Conservation (phyloP, 2,888 invertebrate species). For the Hypolimnas misippus region DNA sequence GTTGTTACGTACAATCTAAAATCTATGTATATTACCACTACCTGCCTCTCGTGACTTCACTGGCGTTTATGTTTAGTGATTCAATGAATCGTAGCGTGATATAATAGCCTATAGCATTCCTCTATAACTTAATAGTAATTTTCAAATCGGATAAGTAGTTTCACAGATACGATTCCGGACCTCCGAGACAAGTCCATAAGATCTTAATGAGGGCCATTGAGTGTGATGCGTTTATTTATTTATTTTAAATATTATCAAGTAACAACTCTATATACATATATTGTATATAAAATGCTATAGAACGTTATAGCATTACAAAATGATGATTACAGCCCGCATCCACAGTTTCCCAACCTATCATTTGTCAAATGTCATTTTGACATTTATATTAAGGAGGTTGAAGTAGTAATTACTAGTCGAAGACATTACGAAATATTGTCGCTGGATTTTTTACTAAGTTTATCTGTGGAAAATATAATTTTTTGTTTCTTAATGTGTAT, state of each 20-base stretch:
- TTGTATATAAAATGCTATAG: conserved; percentile 2
- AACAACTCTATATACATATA: conserved; percentile 1
- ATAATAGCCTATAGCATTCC: no score
- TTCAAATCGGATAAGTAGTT: no score
- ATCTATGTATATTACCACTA: no score
- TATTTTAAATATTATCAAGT: neutral
- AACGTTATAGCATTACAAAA: conserved; percentile 16
- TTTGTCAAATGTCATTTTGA: conserved; percentile 25
- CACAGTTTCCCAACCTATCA: conserved; percentile 22
- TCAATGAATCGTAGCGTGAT: no score
- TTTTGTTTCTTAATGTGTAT: no score
- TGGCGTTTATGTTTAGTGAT: no score
- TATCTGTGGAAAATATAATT: no score
- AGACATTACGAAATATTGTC: neutral
- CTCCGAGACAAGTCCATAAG: neutral
- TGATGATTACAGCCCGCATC: conserved; percentile 9
- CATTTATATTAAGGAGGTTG: conserved; percentile 8
- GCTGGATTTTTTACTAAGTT: neutral
- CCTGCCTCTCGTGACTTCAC: no score
- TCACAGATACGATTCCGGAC: no score
- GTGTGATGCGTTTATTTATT: neutral
- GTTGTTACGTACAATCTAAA: no score
- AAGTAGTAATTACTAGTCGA: neutral
- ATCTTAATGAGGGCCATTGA: neutral
- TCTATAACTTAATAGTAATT: no score